phyloP scores from a whole-genome alignment of 2,888 invertebrate genomes.

The Eurytoma californica region DNA sequence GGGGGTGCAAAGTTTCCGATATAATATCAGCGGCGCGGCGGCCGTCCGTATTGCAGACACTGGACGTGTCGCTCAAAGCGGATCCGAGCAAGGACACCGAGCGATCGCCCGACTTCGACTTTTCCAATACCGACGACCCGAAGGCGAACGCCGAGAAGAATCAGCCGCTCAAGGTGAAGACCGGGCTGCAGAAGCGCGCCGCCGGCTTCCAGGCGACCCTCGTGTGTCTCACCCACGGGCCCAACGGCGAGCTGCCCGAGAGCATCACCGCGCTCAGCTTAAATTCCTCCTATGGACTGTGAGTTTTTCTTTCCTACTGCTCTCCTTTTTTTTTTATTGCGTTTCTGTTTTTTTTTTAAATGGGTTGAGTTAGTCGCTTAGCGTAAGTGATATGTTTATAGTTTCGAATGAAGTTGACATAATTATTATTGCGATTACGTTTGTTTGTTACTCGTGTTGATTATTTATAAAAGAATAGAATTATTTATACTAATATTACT shows the following conservation, averaged over 20 bases:
- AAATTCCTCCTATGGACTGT: constrained; percentile 98
- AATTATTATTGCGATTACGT: too few relatives aligned
- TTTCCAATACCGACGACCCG: constrained; percentile 77
- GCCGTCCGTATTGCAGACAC: constrained; percentile 76
- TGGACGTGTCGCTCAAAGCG: constrained; percentile 92
- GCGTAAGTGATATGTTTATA: background rate
- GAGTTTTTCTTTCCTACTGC: constrained; percentile 76
- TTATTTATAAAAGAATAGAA: too few relatives aligned
- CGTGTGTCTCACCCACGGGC: constrained; percentile 92
- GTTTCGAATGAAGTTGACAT: background rate
- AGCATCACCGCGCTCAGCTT: constrained; percentile 92
- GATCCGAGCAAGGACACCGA: constrained; percentile 87
- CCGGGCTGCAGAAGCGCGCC: constrained; percentile 88
- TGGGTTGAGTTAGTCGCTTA: background rate
- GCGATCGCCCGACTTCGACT: constrained; percentile 89
- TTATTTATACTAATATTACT: too few relatives aligned
- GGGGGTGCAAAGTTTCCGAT: constrained; percentile 24
- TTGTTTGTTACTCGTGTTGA: too few relatives aligned
- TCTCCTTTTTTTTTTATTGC: constrained; percentile 17
- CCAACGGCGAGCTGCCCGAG: constrained; percentile 86
- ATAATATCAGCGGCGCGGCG: background rate
- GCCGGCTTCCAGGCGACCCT: constrained; percentile 98
- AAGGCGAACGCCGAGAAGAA: constrained; percentile 74
- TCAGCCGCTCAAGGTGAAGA: constrained; percentile 81
- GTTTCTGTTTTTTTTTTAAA: constrained; percentile 4